Evolutionary conservation across 1,140 invertebrate species (phyloP), one percentile per base, ranked within the genome.

Genomic region (Trachymyrmex cornetzi): DNA sequence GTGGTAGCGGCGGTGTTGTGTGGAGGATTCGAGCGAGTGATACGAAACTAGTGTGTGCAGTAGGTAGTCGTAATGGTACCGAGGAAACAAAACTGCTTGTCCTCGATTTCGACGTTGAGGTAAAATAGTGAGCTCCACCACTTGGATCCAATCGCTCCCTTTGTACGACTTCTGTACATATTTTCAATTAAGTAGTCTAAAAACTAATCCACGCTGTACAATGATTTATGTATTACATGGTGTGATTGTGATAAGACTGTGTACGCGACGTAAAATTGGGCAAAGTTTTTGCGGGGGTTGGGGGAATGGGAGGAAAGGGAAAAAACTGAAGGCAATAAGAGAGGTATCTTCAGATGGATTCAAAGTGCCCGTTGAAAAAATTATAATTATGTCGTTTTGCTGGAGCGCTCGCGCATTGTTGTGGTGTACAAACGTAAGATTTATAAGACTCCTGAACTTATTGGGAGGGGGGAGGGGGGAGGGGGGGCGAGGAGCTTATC

Each of bases 21-120:
- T 99, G 99, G 99, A 96, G 99, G 16, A 99, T 99, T 72, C 96
- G 98, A 66, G 98, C 99, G 50, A 99, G 98, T 90, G 98, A 99
- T 91, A 99, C 99, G 3, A 99, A 99, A 95, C 96, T 99, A 63
- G 99, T 99, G 57, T 99, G 99, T 96, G 99, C 99, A 0, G 99
- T 99, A 3, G 99, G 99, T 67, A 99, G 98, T 91, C 97, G 99
- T 14, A 99, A 99, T 93, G 99, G 99, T 30, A 99, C 99, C 0
- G 99, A 99, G 95, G 99, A 99, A 95, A 99, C 99, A 0, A 99
- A 99, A 95, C 96, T 99, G 11, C 96, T 99, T 87, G 99, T 99
- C 14, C 96, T 99, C 72, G 99, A 99, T 95, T 99, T 99, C 96
- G 99, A 99, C 95, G 97, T 98, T 61, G 98, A 99, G 89, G 92